Conservation (phyloP, 2,113 vertebrate genomes). For the Psittacula cyanocephala region DNA sequence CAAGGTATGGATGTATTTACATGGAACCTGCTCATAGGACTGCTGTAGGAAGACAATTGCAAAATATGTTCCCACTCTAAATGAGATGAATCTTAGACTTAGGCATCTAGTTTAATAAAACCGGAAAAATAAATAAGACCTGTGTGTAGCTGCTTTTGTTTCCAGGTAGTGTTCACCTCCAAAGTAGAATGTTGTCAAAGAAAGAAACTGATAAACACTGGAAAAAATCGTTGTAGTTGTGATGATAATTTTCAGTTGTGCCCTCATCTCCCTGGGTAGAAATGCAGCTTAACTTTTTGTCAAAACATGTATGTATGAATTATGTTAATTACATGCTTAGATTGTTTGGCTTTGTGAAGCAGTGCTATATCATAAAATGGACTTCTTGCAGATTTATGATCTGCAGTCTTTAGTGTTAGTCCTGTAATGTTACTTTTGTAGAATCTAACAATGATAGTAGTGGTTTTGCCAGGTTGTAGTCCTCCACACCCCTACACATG, state of each 20-base stretch:
- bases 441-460: background rate
- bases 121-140: background rate
- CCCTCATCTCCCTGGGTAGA: background rate
- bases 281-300: background rate
- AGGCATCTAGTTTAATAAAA: background rate
- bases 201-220: background rate
- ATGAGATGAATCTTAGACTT: background rate
- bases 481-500: fast-evolving
- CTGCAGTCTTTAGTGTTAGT: background rate
- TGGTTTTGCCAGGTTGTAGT: background rate
- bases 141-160: background rate
- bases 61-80: background rate
- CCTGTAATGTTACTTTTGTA: background rate
- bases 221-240: background rate
- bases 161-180: background rate
- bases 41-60: background rate
- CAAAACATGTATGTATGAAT: background rate
- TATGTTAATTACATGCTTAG: background rate
- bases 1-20: conserved; percentile 77
- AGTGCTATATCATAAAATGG: background rate
- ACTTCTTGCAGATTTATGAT: background rate
- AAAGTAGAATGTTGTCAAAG: background rate
- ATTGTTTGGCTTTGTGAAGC: background rate
- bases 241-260: background rate
- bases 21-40: background rate